Percentiles rank a stretch among this genome's conserved stretches.
Conservation (phyloP, 2,888 invertebrate species). For the Ochropleura leucogaster region DNA sequence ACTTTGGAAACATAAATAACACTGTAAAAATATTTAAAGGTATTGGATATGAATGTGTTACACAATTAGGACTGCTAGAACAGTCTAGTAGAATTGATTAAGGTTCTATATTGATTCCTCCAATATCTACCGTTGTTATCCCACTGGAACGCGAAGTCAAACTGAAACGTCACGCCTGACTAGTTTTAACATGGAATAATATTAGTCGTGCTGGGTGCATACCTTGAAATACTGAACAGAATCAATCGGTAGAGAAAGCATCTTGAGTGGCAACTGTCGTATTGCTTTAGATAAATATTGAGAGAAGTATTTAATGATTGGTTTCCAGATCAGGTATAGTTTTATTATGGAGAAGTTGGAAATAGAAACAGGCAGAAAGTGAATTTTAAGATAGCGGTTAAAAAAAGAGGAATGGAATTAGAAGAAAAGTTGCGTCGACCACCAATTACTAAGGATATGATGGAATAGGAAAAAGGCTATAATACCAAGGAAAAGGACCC, state of each 20-base stretch:
- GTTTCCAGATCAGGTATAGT: neutral
- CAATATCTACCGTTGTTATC: neutral
- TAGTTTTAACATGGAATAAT: constrained; percentile 36
- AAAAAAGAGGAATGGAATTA: too few relatives aligned
- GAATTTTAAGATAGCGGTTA: too few relatives aligned
- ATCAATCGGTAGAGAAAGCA: constrained; percentile 22
- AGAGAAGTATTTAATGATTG: too few relatives aligned
- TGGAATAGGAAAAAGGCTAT: too few relatives aligned
- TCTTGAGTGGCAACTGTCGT: neutral
- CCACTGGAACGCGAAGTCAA: neutral
- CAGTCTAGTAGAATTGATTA: neutral
- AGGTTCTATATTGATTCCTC: neutral
- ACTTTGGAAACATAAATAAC: too few relatives aligned
- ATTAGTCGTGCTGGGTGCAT: constrained; percentile 2
- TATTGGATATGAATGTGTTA: neutral
- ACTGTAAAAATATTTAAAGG: neutral
- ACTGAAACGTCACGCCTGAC: constrained; percentile 3
- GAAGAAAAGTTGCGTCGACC: too few relatives aligned
- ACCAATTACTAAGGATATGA: too few relatives aligned
- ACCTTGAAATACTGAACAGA: constrained; percentile 22
- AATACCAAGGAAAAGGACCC: too few relatives aligned
- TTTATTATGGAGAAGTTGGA: too few relatives aligned
- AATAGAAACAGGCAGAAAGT: too few relatives aligned
- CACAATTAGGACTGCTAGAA: neutral
- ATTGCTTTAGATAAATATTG: neutral